phyloP scores from a whole-genome alignment of 2,113 vertebrate species.

The Gopherus evgoodei region DNA sequence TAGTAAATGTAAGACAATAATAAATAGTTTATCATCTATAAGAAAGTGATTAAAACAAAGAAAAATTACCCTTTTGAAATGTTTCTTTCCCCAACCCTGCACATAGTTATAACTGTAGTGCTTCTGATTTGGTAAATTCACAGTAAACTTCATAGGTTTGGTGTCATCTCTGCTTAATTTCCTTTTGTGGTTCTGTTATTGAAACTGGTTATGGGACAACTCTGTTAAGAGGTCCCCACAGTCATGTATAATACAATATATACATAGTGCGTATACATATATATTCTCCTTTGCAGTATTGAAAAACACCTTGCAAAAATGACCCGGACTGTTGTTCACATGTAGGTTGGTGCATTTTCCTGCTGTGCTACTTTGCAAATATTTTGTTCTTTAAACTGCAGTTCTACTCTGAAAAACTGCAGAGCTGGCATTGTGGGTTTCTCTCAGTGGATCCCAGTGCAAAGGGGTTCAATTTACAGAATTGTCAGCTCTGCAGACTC shows the following conservation, averaged over 20 bases:
- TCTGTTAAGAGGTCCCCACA: background rate
- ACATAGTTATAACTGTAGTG: background rate
- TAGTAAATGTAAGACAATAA: background rate
- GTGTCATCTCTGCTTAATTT: background rate
- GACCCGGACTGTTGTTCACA: background rate
- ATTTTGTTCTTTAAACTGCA: background rate
- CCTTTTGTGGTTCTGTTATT: background rate
- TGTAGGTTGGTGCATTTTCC: background rate
- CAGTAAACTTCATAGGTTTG: background rate
- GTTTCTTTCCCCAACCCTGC: background rate
- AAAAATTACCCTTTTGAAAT: background rate
- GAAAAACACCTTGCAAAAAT: background rate
- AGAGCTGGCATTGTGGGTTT: background rate
- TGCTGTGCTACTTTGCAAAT: accelerated
- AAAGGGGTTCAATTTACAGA: background rate
- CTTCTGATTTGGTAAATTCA: background rate
- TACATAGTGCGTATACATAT: background rate
- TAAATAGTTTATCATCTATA: background rate
- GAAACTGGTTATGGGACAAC: background rate
- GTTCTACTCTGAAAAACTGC: background rate
- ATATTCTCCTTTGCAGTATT: constrained; percentile 17
- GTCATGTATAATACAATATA: background rate
- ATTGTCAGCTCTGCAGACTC: background rate
- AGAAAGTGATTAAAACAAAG: background rate
- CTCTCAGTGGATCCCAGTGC: background rate